phyloP scores from a whole-genome alignment of 2,888 invertebrate species.

The Leptinotarsa rubiginosa region DNA sequence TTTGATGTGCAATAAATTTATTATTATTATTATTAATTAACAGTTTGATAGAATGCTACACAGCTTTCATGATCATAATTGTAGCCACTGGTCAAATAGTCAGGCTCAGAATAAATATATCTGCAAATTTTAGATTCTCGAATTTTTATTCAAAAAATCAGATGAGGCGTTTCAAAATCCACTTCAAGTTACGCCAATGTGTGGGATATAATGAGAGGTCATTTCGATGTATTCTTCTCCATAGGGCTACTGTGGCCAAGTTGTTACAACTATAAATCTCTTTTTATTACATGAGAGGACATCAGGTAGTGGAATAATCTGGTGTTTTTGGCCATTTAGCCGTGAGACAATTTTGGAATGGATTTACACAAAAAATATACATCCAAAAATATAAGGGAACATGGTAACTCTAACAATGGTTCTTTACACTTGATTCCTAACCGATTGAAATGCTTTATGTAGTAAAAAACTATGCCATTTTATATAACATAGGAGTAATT shows the following conservation, averaged over 20 bases:
- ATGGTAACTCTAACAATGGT: background rate
- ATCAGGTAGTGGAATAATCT: conserved; percentile 35
- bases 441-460: too few species aligned
- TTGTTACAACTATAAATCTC: conserved; percentile 59
- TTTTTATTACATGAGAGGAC: conserved; percentile 33
- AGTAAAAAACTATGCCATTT: too few species aligned
- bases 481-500: too few species aligned
- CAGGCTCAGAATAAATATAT: too few species aligned
- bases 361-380: background rate
- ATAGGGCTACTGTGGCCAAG: conserved; percentile 56
- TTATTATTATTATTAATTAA: too few species aligned
- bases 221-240: conserved; percentile 34
- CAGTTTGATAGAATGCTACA: too few species aligned
- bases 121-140: background rate
- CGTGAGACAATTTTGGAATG: conserved; percentile 33
- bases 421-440: too few species aligned
- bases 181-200: conserved; percentile 27
- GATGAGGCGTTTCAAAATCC: background rate
- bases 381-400: background rate
- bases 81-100: too few species aligned
- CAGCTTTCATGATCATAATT: too few species aligned
- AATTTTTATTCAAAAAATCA: background rate
- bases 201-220: conserved; percentile 21
- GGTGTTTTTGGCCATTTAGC: conserved; percentile 27
- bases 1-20: too few species aligned